Evolutionary conservation across 2,113 vertebrate species (phyloP).

Genomic region (Collichthys lucidus): DNA sequence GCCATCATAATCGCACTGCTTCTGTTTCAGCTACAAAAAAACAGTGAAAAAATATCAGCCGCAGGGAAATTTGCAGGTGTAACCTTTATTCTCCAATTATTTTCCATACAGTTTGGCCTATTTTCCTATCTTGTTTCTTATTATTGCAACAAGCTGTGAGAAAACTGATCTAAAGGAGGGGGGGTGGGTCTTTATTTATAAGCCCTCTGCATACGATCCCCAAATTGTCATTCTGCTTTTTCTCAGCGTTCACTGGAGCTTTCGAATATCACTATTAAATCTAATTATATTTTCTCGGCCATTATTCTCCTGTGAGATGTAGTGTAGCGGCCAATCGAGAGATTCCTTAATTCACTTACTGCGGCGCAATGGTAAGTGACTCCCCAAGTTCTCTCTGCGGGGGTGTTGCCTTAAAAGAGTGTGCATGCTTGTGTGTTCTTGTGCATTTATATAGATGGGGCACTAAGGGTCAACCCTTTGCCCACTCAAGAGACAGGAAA

Average conservation of each 20-base stretch:
- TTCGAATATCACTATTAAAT: slow-evolving; percentile 63
- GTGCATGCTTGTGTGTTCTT: slow-evolving; percentile 38
- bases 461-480: slow-evolving; percentile 70
- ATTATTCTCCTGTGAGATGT: slow-evolving; percentile 55
- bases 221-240: slow-evolving; percentile 61
- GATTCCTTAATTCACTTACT: slow-evolving; percentile 59
- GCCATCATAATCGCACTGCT: slow-evolving; percentile 15
- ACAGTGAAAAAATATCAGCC: slow-evolving; percentile 17
- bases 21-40: slow-evolving; percentile 46
- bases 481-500: slow-evolving; percentile 83
- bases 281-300: slow-evolving; percentile 71
- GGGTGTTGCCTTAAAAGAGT: slow-evolving; percentile 55
- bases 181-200: slow-evolving; percentile 41
- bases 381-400: slow-evolving; percentile 43
- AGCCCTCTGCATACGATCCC: slow-evolving; percentile 21
- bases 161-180: slow-evolving; percentile 36
- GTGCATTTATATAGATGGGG: slow-evolving; percentile 60
- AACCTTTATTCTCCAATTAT: slow-evolving; percentile 60
- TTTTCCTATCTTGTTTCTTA: slow-evolving; percentile 50
- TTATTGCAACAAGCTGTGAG: slow-evolving; percentile 51
- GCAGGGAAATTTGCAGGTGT: slow-evolving; percentile 42
- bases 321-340: slow-evolving; percentile 36
- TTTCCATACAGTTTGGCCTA: slow-evolving; percentile 19
- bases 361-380: slow-evolving; percentile 45
- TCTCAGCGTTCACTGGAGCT: slow-evolving; percentile 53